Base-by-base conservation (phyloP, 1,140 invertebrate genomes). In the Macrostomum lignano region DNA sequence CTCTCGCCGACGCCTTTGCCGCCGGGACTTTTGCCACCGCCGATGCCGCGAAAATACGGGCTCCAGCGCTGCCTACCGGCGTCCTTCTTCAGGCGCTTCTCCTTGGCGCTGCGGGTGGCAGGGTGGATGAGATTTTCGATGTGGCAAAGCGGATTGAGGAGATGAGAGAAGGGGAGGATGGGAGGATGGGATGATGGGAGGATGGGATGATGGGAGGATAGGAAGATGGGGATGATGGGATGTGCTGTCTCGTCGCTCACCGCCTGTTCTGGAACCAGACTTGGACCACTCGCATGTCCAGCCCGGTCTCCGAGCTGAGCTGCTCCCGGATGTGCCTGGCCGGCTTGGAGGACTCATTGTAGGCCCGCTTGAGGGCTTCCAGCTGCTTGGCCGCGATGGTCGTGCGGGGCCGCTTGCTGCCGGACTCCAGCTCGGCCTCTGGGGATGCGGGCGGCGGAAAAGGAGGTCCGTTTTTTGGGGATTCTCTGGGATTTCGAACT, bases 261-360 rank as follows among this genome's bases (percentile, higher is more conserved):
- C 56, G 49, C 37, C 57, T 40, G 40, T 62, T 62, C 42, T 62
- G 60, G 55, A 91, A 93, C 82, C 82, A 93, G 22, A 93, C 82
- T 70, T 91, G 82, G 32, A 96, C 86, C 14, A 96, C 88, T 37
- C 88, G 65, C 86, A 94, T 94, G 53, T 93, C 86, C 25, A 96
- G 65, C 2, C 84, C 84, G 0, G 84, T 94, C 53, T 96, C 84
- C 46, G 79, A 74, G 29, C 77, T 84, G 7, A 96, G 67, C 56
- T 94, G 82, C 53, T 94, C 88, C 31, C 88, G 55, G 13, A 93
- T 82, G 51, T 96, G 88, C 42, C 88, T 65, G 4, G 88, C 84
- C 20, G 88, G 88, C 61, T 96, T 96, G 6, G 84, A 78, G 60
- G 79, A 88, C 51, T 81, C 84, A 58, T 84, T 86, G 61, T 94